These are phyloP conservation scores for Mythimna pallens DNA, from an alignment of 2,888 invertebrate genomes.

Conservation along the genomic window DNA sequence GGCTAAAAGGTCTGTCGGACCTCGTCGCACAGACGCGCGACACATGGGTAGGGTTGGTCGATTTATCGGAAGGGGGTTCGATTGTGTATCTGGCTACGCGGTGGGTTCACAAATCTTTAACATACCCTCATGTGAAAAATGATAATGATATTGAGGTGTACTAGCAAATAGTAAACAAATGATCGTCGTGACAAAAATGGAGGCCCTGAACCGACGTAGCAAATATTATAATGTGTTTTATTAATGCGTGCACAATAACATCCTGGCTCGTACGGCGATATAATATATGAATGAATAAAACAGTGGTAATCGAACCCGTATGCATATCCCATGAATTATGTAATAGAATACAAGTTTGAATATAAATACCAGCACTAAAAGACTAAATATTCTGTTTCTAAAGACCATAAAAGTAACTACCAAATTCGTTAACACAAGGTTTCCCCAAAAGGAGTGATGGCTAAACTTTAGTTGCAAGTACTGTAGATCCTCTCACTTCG, in stretches of 20 bases:
- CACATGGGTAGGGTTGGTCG: constrained; percentile 6
- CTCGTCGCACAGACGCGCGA: constrained; percentile 12
- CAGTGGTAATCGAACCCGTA: constrained; percentile 31
- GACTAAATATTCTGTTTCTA: constrained; percentile 22
- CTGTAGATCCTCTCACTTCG: constrained; percentile 78
- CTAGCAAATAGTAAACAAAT: constrained; percentile 46
- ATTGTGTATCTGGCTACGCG: constrained; percentile 21
- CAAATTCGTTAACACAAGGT: constrained; percentile 49
- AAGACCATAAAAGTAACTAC: constrained; percentile 30
- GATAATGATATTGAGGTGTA: constrained; percentile 41
- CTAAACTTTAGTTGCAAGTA: constrained; percentile 41
- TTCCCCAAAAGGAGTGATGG: constrained; percentile 34
- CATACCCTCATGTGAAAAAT: constrained; percentile 37
- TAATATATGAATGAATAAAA: constrained; percentile 35
- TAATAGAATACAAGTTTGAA: constrained; percentile 24
- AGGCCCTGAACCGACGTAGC: constrained; percentile 36
- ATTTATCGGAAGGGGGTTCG: constrained; percentile 21
- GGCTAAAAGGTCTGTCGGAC: constrained; percentile 8
- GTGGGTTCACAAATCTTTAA: constrained; percentile 18
- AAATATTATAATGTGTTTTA: constrained; percentile 42
- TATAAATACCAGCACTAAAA: constrained; percentile 20
- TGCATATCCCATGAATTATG: constrained; percentile 21
- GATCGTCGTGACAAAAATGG: constrained; percentile 40
- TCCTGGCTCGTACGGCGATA: constrained; percentile 32
- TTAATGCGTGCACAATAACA: constrained; percentile 44